These are phyloP conservation scores for Propithecus perrieri DNA, from an alignment of 2,797 vertebrate genomes.

Conservation along the genomic window DNA sequence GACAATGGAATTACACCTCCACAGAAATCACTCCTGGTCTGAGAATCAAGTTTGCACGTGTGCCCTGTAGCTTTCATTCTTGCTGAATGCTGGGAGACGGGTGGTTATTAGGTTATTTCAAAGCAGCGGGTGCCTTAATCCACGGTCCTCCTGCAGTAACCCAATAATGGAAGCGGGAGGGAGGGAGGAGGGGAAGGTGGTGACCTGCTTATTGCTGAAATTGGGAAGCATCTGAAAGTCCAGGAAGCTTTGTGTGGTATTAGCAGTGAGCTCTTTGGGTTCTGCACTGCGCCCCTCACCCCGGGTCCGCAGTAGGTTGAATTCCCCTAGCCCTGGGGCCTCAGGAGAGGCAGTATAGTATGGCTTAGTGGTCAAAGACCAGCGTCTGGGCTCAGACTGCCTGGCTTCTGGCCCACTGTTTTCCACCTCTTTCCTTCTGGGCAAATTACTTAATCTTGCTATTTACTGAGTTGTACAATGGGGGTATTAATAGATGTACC, in stretches of 20 bases:
- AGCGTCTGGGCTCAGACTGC: background rate
- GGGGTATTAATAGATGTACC: background rate
- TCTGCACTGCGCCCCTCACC: background rate
- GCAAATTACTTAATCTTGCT: constrained; percentile 39
- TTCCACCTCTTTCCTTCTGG: constrained; percentile 1
- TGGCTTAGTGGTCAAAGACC: background rate
- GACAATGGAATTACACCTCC: constrained; percentile 80
- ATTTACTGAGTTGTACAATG: background rate
- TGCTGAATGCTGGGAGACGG: constrained; percentile 53
- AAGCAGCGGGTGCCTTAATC: constrained; percentile 65
- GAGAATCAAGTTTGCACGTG: constrained; percentile 79
- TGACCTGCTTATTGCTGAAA: constrained; percentile 65
- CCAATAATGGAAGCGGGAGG: constrained; percentile 46
- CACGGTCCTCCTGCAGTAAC: constrained; percentile 65
- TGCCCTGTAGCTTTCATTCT: constrained; percentile 73
- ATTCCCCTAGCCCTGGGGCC: background rate
- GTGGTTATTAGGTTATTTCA: constrained; percentile 78
- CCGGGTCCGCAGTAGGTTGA: background rate
- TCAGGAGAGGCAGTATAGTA: background rate
- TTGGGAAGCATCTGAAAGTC: background rate
- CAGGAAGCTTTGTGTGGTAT: background rate
- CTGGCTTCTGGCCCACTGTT: background rate
- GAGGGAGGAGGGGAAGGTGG: background rate
- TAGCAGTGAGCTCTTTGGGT: background rate
- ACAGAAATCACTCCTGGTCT: constrained; percentile 80